A percentile compares a stretch with the other conserved stretches of the same genome.
Conservation (phyloP, 2,888 invertebrate species). For the Plusia festucae region DNA sequence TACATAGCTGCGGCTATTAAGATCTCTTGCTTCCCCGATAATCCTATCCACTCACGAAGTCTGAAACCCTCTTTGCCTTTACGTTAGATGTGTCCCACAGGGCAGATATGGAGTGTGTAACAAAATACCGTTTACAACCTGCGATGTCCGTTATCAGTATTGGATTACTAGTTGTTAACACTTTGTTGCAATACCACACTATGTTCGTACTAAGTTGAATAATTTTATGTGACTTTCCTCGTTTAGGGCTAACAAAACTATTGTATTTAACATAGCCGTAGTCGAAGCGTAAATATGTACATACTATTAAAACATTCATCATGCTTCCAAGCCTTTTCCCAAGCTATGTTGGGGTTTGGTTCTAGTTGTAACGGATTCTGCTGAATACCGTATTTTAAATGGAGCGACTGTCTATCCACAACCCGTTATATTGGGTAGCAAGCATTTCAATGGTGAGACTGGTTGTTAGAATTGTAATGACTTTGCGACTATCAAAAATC, state of each 20-base stretch:
- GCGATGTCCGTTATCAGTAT: constrained; percentile 47
- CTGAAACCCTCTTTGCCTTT: constrained; percentile 58
- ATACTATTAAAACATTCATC: too few species aligned
- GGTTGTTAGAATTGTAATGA: too few species aligned
- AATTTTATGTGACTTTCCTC: neutral
- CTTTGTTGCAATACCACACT: neutral
- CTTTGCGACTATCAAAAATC: too few species aligned
- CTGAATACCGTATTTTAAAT: too few species aligned
- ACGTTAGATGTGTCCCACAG: constrained; percentile 57
- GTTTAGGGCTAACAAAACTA: neutral
- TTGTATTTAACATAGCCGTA: too few species aligned
- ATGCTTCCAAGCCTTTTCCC: too few species aligned
- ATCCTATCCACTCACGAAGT: constrained; percentile 58
- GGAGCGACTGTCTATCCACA: too few species aligned
- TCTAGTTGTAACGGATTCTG: too few species aligned
- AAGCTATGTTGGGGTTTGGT: too few species aligned
- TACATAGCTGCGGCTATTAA: constrained; percentile 59
- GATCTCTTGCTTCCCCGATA: constrained; percentile 58
- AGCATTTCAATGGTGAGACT: too few species aligned
- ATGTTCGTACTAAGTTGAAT: neutral
- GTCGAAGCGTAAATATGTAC: too few species aligned
- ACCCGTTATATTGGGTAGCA: too few species aligned
- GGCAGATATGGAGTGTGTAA: constrained; percentile 52
- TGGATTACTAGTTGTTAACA: constrained; percentile 32
- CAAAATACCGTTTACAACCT: constrained; percentile 53